Percentiles rank a stretch among this genome's conserved stretches.
These are phyloP conservation scores for Delia radicum DNA, from an alignment of 1,140 invertebrate genomes.

Conservation along the genomic window DNA sequence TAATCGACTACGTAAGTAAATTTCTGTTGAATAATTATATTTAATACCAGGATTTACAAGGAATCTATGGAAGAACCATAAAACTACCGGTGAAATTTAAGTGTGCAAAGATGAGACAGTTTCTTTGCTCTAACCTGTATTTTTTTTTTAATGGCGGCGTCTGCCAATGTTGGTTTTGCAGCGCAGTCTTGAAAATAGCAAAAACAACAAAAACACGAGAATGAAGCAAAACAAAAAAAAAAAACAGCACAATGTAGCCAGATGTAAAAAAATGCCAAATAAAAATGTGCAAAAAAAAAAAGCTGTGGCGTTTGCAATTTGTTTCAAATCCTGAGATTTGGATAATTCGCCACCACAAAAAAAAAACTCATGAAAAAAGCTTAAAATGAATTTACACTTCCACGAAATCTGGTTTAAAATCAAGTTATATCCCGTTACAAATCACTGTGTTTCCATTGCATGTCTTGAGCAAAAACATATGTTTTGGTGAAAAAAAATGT, in stretches of 20 bases:
- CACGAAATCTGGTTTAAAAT: no score
- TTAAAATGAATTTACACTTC: no score
- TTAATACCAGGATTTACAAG: neutral
- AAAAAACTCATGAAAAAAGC: no score
- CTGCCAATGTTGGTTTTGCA: neutral
- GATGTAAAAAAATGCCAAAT: neutral
- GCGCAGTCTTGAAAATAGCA: neutral
- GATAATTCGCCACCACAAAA: no score
- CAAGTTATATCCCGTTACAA: no score
- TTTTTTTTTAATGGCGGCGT: slow-evolving; percentile 3
- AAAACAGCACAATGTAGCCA: neutral
- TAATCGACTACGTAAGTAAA: slow-evolving; percentile 29
- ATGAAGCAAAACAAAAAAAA: neutral
- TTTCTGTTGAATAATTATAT: neutral
- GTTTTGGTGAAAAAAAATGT: no score
- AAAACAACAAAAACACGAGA: neutral
- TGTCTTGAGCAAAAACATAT: no score
- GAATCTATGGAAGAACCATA: neutral
- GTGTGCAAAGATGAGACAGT: neutral
- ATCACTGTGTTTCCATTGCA: no score
- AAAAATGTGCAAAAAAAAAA: neutral
- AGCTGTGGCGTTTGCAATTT: no score
- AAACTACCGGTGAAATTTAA: slow-evolving; percentile 13
- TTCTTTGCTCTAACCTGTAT: neutral
- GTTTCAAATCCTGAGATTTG: no score